phyloP scores from a whole-genome alignment of 2,113 vertebrate species.

The Rallus limicola region DNA sequence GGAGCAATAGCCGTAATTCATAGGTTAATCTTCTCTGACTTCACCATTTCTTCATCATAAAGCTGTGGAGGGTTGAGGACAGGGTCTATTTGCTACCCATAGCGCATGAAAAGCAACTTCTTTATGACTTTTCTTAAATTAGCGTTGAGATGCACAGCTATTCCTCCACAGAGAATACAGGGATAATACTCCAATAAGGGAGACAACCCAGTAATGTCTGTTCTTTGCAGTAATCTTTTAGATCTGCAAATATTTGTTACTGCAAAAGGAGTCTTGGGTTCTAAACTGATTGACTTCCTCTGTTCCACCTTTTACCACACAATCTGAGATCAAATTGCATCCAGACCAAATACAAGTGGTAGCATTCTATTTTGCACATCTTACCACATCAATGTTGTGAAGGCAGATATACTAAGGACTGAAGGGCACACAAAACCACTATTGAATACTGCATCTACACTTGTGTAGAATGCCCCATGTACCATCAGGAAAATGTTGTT shows the following conservation, averaged over 20 bases:
- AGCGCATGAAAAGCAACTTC: neutral
- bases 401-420: neutral
- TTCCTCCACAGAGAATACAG: neutral
- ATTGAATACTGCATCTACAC: neutral
- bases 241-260: neutral
- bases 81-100: neutral
- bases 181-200: neutral
- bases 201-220: neutral
- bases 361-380: neutral
- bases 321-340: neutral
- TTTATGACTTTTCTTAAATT: neutral
- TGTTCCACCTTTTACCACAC: neutral
- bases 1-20: neutral
- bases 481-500: neutral
- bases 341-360: neutral
- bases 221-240: neutral
- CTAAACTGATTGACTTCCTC: neutral
- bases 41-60: neutral
- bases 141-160: neutral
- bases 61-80: neutral
- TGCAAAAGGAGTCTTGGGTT: neutral
- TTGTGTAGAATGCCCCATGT: rapidly evolving
- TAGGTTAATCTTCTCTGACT: neutral
- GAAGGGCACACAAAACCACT: neutral
- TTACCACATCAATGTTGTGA: neutral